phyloP scores from a whole-genome alignment of 2,888 invertebrate species.

The Agriopis marginaria region DNA sequence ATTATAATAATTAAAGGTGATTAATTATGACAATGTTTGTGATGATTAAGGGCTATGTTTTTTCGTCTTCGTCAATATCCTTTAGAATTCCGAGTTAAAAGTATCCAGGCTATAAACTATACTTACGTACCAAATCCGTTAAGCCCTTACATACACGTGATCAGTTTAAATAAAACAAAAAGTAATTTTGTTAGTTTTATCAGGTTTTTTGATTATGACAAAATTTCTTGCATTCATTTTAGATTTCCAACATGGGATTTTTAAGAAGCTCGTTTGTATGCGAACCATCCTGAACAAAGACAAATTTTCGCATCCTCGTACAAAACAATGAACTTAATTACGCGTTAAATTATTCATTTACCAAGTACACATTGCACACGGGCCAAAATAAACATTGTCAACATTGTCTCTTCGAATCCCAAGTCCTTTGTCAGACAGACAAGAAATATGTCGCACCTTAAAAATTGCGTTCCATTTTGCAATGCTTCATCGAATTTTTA shows the following conservation, averaged over 20 bases:
- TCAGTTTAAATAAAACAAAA: no score
- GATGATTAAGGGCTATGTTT: no score
- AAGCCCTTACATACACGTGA: no score
- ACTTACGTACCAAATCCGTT: no score
- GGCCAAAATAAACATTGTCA: constrained; percentile 64
- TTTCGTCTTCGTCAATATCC: no score
- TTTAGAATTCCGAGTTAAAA: no score
- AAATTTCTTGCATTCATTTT: background rate
- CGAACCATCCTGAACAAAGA: constrained; percentile 26
- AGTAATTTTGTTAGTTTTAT: background rate
- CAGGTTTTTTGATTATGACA: background rate
- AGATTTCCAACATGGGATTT: background rate
- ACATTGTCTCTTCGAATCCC: constrained; percentile 45
- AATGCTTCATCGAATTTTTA: constrained; percentile 51
- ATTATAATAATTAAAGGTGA: no score
- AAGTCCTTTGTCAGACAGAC: constrained; percentile 71
- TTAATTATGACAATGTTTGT: no score
- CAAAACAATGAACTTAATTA: constrained; percentile 65
- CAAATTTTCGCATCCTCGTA: constrained; percentile 28
- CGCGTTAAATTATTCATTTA: constrained; percentile 75
- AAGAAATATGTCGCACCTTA: constrained; percentile 54
- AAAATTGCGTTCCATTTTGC: constrained; percentile 62
- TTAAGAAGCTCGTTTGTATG: constrained; percentile 29
- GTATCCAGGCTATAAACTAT: no score
- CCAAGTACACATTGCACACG: constrained; percentile 64